Percentiles rank a stretch among this genome's conserved stretches.
These are phyloP conservation scores for Notoglanidium macrostoma DNA, from an alignment of 2,797 vertebrate species.

Conservation along the genomic window DNA sequence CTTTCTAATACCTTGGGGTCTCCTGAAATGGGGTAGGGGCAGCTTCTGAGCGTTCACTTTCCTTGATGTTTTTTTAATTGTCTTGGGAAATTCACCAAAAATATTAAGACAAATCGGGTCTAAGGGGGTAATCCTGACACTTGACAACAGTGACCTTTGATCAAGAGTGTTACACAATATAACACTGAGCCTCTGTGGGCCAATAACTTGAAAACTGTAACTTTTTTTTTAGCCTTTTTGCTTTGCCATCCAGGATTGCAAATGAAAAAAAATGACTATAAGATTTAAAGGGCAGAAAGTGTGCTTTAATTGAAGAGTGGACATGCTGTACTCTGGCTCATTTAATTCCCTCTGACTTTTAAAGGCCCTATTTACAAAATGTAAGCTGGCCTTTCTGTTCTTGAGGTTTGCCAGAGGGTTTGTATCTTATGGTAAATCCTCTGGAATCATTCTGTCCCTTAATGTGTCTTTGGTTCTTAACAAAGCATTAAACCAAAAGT, in stretches of 20 bases:
- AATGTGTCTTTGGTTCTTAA: neutral
- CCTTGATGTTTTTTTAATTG: neutral
- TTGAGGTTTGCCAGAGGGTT: neutral
- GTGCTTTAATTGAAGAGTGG: neutral
- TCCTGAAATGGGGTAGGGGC: neutral
- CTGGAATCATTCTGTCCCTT: neutral
- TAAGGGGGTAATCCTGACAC: slow-evolving; percentile 30
- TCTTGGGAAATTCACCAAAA: slow-evolving; percentile 5
- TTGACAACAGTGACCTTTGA: slow-evolving; percentile 32
- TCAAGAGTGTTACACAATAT: slow-evolving; percentile 38
- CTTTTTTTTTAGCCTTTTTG: neutral
- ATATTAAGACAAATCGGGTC: slow-evolving; percentile 36
- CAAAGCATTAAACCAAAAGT: neutral
- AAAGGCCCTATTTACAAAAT: neutral
- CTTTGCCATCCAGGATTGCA: neutral
- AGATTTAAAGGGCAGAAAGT: neutral
- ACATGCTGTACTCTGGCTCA: neutral
- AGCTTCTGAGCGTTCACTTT: neutral
- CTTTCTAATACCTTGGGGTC: neutral
- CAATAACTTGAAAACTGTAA: neutral
- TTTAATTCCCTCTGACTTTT: neutral
- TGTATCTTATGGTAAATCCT: neutral
- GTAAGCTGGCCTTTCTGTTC: neutral
- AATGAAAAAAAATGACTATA: neutral
- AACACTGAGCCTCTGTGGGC: slow-evolving; percentile 18